phyloP scores from a whole-genome alignment of 1,140 invertebrate species.

The Orchestia grillus region DNA sequence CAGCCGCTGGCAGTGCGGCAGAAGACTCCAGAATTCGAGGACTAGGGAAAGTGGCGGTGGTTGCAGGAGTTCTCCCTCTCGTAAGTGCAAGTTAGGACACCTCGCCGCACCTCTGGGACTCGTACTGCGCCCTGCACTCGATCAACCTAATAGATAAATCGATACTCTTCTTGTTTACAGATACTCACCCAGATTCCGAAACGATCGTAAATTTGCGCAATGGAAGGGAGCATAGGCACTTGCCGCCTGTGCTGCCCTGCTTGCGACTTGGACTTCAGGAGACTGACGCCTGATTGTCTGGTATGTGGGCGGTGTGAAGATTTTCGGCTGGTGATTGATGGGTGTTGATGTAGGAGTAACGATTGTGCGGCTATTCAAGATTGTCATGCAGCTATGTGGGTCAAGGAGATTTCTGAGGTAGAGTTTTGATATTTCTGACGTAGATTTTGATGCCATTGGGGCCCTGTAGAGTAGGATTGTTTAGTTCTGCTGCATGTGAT shows the following conservation, averaged over 20 bases:
- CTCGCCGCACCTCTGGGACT: slow-evolving; percentile 19
- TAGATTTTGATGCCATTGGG: neutral
- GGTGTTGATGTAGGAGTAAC: too few relatives aligned
- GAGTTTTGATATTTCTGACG: neutral
- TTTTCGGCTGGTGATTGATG: neutral
- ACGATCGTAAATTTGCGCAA: slow-evolving; percentile 49
- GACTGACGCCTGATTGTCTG: neutral
- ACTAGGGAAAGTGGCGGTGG: neutral
- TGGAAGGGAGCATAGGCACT: neutral
- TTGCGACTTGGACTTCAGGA: neutral
- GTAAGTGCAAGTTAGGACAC: slow-evolving; percentile 38
- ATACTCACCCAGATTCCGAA: slow-evolving; percentile 44
- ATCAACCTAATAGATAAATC: slow-evolving; percentile 54
- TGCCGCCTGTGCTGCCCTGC: neutral
- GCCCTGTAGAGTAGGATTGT: neutral
- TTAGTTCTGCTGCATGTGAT: neutral
- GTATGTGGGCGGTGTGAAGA: neutral
- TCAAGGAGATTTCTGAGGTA: neutral
- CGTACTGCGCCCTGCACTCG: slow-evolving; percentile 16
- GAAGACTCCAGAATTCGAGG: neutral
- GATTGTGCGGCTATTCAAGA: neutral
- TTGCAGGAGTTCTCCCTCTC: slow-evolving; percentile 10
- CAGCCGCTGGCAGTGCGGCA: neutral
- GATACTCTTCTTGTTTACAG: slow-evolving; percentile 46
- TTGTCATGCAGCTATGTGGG: neutral